Evolutionary conservation across 2,113 vertebrate species (phyloP).

Genomic region (Grallaria varia): DNA sequence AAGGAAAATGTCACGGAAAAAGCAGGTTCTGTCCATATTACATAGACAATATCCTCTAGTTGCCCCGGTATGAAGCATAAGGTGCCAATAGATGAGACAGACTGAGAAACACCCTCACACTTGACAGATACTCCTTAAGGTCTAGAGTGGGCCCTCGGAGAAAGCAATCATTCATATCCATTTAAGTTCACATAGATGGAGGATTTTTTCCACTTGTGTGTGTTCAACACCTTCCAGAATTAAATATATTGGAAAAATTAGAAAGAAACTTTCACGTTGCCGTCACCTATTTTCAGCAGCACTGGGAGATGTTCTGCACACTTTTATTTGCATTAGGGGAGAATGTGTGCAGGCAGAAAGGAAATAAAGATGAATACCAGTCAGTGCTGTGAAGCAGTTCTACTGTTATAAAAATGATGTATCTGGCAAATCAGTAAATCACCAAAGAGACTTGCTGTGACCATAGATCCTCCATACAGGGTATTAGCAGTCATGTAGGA

Average conservation of each 20-base stretch:
- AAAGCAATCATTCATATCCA: background rate
- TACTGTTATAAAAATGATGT: background rate
- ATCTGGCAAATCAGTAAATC: background rate
- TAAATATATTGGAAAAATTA: background rate
- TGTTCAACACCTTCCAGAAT: background rate
- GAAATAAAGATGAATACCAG: background rate
- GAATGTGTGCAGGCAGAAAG: background rate
- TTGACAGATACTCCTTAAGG: background rate
- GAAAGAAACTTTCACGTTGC: background rate
- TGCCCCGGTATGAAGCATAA: background rate
- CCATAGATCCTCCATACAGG: background rate
- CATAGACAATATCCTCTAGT: background rate
- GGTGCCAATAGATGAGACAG: background rate
- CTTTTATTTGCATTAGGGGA: background rate
- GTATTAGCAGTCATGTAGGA: background rate
- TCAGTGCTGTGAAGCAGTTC: background rate
- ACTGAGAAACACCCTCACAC: background rate
- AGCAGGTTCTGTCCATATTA: background rate
- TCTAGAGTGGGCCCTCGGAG: background rate
- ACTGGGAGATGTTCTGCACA: background rate
- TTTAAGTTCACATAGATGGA: background rate
- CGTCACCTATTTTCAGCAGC: background rate
- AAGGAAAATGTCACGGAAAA: background rate
- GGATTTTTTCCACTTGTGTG: background rate
- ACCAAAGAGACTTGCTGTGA: background rate